Evolutionary conservation across 2,888 invertebrate species (phyloP).

Genomic region (Pardosa pseudoannulata): DNA sequence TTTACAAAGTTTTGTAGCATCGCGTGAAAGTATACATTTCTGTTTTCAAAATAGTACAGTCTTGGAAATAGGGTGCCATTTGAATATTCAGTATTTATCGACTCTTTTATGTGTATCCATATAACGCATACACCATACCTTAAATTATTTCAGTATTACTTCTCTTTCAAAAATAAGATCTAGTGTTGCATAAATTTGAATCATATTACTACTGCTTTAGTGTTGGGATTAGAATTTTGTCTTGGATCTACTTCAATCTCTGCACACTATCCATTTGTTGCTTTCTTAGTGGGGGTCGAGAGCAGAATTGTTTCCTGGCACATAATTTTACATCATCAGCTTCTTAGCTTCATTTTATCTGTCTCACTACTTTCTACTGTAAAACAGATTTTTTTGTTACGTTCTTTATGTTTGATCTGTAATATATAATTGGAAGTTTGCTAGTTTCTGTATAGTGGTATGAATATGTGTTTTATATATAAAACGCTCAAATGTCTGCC

Average conservation of each 20-base stretch:
- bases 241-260: neutral
- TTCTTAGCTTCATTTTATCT: neutral
- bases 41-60: neutral
- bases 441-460: constrained; percentile 61
- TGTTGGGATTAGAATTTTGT: neutral
- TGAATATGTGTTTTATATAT: constrained; percentile 28
- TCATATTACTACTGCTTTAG: too few species aligned
- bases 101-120: neutral
- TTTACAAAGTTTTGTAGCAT: neutral
- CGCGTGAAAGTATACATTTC: neutral
- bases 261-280: neutral
- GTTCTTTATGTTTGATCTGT: constrained; percentile 30
- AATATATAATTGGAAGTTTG: constrained; percentile 34
- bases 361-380: neutral
- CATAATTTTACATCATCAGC: neutral
- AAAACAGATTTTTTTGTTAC: neutral
- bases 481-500: constrained; percentile 38
- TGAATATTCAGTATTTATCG: neutral
- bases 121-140: neutral
- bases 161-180: neutral
- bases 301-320: neutral
- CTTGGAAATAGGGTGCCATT: neutral
- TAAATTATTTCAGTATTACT: constrained; percentile 14
- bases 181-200: too few species aligned
- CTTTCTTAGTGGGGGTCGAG: neutral